Conservation (phyloP, 2,113 vertebrate species). For the Ptilorrhoa leucosticta region DNA sequence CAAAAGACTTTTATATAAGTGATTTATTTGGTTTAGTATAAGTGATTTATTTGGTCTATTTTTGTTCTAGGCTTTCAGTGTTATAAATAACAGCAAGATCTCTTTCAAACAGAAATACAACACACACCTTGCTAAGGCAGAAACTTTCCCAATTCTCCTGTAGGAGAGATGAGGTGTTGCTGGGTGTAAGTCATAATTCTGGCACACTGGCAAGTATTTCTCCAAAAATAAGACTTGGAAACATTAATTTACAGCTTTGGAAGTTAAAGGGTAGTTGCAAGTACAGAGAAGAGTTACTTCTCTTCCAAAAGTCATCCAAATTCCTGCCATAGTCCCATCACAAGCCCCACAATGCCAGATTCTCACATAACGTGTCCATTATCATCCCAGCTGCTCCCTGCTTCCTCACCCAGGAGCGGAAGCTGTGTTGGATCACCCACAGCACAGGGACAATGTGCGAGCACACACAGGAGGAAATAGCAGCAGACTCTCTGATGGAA, state of each 20-base stretch:
- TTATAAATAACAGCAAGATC: neutral
- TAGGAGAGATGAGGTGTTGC: neutral
- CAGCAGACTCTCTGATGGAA: neutral
- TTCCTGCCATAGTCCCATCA: neutral
- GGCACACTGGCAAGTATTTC: neutral
- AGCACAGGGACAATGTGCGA: neutral
- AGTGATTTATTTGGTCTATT: neutral
- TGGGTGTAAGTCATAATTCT: neutral
- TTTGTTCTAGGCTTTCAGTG: neutral
- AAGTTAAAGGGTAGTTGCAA: neutral
- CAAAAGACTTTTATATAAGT: neutral
- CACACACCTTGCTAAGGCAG: neutral
- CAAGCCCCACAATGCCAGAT: neutral
- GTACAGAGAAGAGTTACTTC: neutral
- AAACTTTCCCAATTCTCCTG: neutral
- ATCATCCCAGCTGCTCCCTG: neutral
- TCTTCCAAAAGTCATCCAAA: neutral
- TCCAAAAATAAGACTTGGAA: neutral
- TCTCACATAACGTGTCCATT: neutral
- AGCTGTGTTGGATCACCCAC: neutral
- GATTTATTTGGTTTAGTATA: neutral
- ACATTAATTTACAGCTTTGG: neutral
- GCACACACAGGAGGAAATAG: neutral
- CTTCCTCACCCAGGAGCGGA: neutral
- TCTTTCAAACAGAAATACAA: neutral